Evolutionary conservation across 2,888 invertebrate genomes (phyloP).

Genomic region (Torymus aiolomorphi): DNA sequence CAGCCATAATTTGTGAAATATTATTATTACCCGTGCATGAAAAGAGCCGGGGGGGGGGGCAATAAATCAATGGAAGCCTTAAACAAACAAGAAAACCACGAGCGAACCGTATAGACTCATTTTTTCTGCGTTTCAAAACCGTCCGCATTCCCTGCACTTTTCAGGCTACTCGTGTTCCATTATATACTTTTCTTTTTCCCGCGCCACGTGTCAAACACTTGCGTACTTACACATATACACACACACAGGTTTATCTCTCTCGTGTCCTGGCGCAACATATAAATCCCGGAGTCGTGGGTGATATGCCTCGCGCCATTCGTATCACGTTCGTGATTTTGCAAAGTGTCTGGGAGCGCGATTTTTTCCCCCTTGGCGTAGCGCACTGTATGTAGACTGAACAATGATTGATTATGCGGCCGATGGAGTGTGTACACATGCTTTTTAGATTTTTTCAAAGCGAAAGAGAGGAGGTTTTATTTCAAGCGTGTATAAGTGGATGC

Average conservation of each 20-base stretch:
- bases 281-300: constrained; percentile 28
- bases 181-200: constrained; percentile 10
- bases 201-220: neutral
- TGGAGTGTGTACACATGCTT: no score
- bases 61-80: constrained; percentile 32
- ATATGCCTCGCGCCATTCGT: constrained; percentile 11
- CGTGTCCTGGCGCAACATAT: constrained; percentile 8
- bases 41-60: no score
- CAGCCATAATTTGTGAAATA: no score
- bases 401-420: constrained; percentile 22
- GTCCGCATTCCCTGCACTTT: constrained; percentile 7
- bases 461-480: no score
- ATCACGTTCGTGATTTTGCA: constrained; percentile 34
- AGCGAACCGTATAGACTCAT: neutral
- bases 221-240: no score
- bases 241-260: neutral
- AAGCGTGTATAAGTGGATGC: no score
- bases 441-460: no score
- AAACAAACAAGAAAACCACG: neutral
- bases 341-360: constrained; percentile 9
- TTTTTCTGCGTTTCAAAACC: constrained; percentile 31
- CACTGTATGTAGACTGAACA: constrained; percentile 13
- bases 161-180: constrained; percentile 9
- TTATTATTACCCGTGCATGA: no score
- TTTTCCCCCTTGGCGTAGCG: neutral